Evolutionary conservation across 2,888 invertebrate genomes (phyloP).

Genomic region (Tortrix viridana): DNA sequence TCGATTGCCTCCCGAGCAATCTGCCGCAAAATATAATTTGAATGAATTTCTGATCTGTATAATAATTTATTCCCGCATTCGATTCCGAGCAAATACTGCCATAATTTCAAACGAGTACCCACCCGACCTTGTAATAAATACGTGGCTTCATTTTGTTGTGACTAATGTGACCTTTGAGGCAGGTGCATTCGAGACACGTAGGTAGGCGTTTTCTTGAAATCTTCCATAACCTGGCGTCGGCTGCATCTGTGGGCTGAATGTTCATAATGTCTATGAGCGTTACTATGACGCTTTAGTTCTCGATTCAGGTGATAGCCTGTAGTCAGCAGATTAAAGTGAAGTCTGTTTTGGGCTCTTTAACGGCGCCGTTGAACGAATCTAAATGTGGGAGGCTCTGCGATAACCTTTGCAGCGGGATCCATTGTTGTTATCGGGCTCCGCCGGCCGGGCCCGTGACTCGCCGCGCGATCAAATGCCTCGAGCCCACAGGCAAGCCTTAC

Average conservation of each 20-base stretch:
- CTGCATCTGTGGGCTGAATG: too few species aligned
- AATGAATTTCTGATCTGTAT: slow-evolving; percentile 60
- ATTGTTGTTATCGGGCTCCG: slow-evolving; percentile 51
- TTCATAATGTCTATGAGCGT: too few species aligned
- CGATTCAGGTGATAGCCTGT: slow-evolving; percentile 3
- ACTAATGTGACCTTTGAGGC: slow-evolving; percentile 46
- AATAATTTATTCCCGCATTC: slow-evolving; percentile 53
- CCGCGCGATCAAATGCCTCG: slow-evolving; percentile 60
- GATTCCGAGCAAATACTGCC: slow-evolving; percentile 46
- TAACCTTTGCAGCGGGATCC: slow-evolving; percentile 44
- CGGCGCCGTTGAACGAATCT: slow-evolving; percentile 8
- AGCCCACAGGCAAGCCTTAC: slow-evolving; percentile 53
- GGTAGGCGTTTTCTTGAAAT: slow-evolving; percentile 15
- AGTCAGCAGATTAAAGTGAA: slow-evolving; percentile 16
- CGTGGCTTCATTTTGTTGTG: slow-evolving; percentile 42
- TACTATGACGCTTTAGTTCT: too few species aligned
- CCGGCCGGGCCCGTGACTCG: slow-evolving; percentile 55
- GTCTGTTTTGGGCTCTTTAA: slow-evolving; percentile 21
- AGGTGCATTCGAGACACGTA: slow-evolving; percentile 22
- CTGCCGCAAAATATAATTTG: slow-evolving; percentile 62
- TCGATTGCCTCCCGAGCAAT: slow-evolving; percentile 56
- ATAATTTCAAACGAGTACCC: slow-evolving; percentile 40
- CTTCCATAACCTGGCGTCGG: background rate
- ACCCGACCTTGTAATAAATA: slow-evolving; percentile 47
- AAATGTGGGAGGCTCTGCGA: slow-evolving; percentile 33